A percentile compares a stretch with the other conserved stretches of the same genome.
Evolutionary conservation across 2,888 invertebrate genomes (phyloP).

Genomic region (Papilio gigon): DNA sequence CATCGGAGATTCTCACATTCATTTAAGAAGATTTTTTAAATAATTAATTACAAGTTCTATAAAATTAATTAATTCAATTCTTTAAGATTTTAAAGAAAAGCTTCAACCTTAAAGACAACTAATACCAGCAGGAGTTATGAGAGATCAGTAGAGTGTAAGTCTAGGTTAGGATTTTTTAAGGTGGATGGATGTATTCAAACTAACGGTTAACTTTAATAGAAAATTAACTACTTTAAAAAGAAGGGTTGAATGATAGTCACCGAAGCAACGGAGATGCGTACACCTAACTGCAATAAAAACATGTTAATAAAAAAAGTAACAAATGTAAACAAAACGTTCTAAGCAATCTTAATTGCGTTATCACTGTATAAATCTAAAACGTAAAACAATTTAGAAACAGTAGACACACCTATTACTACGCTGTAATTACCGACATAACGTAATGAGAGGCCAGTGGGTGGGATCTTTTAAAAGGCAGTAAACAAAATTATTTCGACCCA

Average conservation of each 20-base stretch:
- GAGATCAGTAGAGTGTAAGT: no score
- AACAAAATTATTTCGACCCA: constrained; percentile 81
- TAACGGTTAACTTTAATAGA: no score
- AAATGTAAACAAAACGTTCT: constrained; percentile 4
- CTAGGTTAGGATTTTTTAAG: no score
- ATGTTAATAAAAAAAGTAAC: background rate
- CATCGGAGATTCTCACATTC: background rate
- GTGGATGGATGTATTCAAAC: no score
- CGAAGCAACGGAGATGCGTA: background rate
- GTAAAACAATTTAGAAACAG: constrained; percentile 37
- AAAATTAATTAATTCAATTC: no score
- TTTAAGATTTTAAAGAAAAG: no score
- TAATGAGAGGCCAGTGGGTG: constrained; percentile 71
- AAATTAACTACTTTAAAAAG: background rate
- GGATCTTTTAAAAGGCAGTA: constrained; percentile 80
- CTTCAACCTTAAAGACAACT: no score
- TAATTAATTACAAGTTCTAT: no score
- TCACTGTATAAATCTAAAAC: constrained; percentile 10
- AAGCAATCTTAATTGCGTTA: constrained; percentile 20
- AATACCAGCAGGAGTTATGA: no score
- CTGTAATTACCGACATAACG: constrained; percentile 48
- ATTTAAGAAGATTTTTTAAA: background rate
- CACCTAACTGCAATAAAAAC: background rate
- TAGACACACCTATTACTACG: constrained; percentile 48
- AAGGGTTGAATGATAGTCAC: background rate